Conservation (phyloP, 2,113 vertebrate genomes). For the Myrmecobius fasciatus region DNA sequence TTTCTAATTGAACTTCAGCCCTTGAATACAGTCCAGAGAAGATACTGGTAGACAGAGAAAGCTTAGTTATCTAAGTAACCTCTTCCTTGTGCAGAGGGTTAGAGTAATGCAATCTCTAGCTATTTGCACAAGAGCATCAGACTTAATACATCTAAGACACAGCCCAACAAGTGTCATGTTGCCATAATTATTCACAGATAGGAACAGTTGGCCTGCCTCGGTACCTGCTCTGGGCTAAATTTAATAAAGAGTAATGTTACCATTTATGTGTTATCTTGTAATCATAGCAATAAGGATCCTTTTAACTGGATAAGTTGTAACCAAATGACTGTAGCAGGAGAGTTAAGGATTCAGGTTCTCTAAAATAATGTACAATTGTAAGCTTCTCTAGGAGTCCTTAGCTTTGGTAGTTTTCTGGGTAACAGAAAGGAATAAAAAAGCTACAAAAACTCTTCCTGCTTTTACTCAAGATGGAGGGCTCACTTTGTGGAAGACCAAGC, state of each 20-base stretch:
- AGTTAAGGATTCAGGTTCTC: not conserved
- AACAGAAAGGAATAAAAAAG: conserved; percentile 14
- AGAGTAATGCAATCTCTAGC: not conserved
- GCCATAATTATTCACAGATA: not conserved
- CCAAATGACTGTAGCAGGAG: not conserved
- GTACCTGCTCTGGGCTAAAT: not conserved
- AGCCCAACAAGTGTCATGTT: not conserved
- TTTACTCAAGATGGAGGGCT: conserved; percentile 78
- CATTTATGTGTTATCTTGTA: not conserved
- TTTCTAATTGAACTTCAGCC: conserved; percentile 9
- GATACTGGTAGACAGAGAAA: not conserved
- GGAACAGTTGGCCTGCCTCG: not conserved
- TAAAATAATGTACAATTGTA: not conserved
- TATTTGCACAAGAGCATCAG: not conserved
- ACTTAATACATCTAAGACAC: conserved; percentile 1
- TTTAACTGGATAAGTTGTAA: conserved; percentile 15
- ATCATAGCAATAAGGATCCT: not conserved
- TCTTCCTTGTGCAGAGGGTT: not conserved
- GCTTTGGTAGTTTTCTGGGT: not conserved
- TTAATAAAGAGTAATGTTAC: not conserved
- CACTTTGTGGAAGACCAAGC: conserved; percentile 68
- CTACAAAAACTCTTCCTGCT: conserved; percentile 49
- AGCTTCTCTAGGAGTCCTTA: not conserved
- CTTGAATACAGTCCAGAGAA: not conserved
- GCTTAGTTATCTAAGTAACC: not conserved